These are phyloP conservation scores for Oreortyx pictus DNA, from an alignment of 2,797 vertebrate genomes.

Conservation along the genomic window DNA sequence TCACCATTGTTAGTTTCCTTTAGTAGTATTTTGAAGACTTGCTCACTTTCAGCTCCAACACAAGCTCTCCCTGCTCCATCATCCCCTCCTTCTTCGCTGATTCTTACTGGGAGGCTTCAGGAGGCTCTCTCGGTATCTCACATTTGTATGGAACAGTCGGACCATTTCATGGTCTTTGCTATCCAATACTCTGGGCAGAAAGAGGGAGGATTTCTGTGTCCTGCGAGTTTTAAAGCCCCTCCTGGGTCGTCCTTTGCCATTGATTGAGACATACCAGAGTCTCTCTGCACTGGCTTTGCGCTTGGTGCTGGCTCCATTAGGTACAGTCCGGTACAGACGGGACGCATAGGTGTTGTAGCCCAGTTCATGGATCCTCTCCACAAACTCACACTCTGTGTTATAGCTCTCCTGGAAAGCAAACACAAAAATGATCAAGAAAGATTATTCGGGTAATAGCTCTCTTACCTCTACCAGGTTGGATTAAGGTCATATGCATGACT, in stretches of 20 bases:
- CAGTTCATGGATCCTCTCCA: slow-evolving; percentile 95
- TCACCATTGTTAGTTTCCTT: not conserved
- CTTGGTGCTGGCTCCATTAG: slow-evolving; percentile 73
- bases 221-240: slow-evolving; percentile 93
- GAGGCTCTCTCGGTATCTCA: slow-evolving; percentile 64
- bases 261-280: slow-evolving; percentile 96
- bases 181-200: slow-evolving; percentile 92
- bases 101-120: slow-evolving; percentile 45
- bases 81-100: slow-evolving; percentile 78
- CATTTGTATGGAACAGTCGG: slow-evolving; percentile 81
- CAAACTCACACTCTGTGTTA: slow-evolving; percentile 94
- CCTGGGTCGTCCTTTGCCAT: slow-evolving; percentile 95
- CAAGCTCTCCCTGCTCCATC: not conserved
- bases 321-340: slow-evolving; percentile 87
- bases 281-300: slow-evolving; percentile 85
- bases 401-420: slow-evolving; percentile 86
- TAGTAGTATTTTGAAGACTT: not conserved
- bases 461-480: not conserved
- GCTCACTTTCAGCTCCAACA: not conserved
- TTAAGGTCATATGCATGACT: not conserved
- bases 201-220: slow-evolving; percentile 96
- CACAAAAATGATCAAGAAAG: not conserved
- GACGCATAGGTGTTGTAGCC: slow-evolving; percentile 97
- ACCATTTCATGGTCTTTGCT: slow-evolving; percentile 95
- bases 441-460: accelerated